A percentile compares a stretch with the other conserved stretches of the same genome.
Conservation (phyloP, 1,140 invertebrate genomes). For the Cataglyphis hispanica region DNA sequence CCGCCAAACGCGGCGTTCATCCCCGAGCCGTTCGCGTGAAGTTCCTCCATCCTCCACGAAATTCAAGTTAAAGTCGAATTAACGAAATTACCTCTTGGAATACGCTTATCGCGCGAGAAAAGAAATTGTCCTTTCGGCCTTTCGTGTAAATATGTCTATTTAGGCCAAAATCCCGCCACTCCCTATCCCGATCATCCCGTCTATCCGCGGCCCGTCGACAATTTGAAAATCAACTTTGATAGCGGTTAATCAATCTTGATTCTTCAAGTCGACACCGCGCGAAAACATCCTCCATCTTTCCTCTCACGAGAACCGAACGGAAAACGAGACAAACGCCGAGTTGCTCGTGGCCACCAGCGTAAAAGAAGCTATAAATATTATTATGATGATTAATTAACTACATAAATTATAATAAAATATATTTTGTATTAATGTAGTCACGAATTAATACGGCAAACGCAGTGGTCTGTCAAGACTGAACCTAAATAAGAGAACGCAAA, state of each 20-base stretch:
- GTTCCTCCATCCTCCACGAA: conserved; percentile 14
- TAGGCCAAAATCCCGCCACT: conserved; percentile 74
- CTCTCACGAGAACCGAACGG: conserved; percentile 12
- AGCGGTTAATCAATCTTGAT: conserved; percentile 83
- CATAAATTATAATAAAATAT: conserved; percentile 77
- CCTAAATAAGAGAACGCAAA: conserved; percentile 58
- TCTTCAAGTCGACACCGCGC: conserved; percentile 61
- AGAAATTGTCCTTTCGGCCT: conserved; percentile 77
- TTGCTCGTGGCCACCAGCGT: conserved; percentile 23
- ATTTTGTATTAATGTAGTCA: conserved; percentile 81
- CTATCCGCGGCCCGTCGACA: conserved; percentile 16
- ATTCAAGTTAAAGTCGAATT: conserved; percentile 46
- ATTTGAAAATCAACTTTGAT: conserved; percentile 79
- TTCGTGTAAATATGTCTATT: conserved; percentile 84
- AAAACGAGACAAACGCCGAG: conserved; percentile 42
- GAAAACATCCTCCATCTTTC: not conserved
- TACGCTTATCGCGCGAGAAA: conserved; percentile 47
- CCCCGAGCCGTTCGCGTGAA: conserved; percentile 49
- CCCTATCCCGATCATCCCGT: conserved; percentile 13
- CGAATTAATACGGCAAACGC: conserved; percentile 77
- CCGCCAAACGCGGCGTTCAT: conserved; percentile 54
- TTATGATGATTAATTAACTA: conserved; percentile 74
- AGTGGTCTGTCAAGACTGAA: conserved; percentile 76
- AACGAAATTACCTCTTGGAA: conserved; percentile 58
- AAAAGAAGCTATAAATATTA: conserved; percentile 71